Base-by-base conservation (phyloP, 2,888 invertebrate genomes). In the Luffia ferchaultella region DNA sequence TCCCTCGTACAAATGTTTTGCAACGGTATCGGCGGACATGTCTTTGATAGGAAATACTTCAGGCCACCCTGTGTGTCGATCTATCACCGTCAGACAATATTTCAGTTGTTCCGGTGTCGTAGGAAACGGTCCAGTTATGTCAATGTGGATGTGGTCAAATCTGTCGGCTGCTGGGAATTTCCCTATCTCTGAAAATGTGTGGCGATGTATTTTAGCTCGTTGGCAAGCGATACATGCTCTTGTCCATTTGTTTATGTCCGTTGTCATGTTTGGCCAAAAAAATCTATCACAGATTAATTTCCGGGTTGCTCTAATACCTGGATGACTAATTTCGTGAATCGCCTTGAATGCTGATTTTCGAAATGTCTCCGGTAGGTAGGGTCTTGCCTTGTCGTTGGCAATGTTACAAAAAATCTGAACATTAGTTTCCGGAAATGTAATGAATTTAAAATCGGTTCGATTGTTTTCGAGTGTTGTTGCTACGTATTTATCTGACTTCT, bases 21-120 rank as follows among this genome's bases (percentile, higher is more conserved):
- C 60, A 9, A 60, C 58, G 1, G 51, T 55, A 17, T 62, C 60
- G 1, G 60, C 57, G 5, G 56, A 56, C 2, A 59, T 58, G 12
- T 60, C 57, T 1, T 12, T 12, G 1, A 57, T 20, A 1, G 61
- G 58, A 9, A 55, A 45, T 0, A 56, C 59, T 52, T 61, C 58
- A 1, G 56, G 55, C 59, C 58, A 61, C 1, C 53, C 41, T 0
- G 61, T 58, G n/a, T 9, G 5, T 2, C 60, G 51, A 48, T 62
- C 62, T 16, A 61, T 52, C 2, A 57, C 56, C 0, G 58, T 61
- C 1, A 61, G 16, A 2, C 50, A 54, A 20, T 60, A 62, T 9
- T 56, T 50, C 16, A 49, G 55, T 1, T 56, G 60, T 5, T 58
- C 52, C 16, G 51, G 16, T 17, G 58, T 57, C n/a, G 44, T 15